Base-by-base conservation (phyloP, 2,888 invertebrate species). In the Acrobeloides nanus region DNA sequence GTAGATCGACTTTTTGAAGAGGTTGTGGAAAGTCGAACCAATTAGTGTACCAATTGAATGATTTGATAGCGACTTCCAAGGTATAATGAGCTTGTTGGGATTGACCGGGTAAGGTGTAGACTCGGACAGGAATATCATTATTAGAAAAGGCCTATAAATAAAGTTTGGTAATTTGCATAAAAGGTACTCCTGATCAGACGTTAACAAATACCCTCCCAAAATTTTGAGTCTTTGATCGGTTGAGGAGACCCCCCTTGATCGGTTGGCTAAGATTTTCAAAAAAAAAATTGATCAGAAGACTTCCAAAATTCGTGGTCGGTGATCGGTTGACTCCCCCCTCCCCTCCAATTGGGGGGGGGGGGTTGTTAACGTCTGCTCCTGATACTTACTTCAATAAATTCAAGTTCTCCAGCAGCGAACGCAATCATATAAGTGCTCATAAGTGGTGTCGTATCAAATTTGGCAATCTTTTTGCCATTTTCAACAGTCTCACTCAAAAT, bases 391-490 rank as follows among this genome's bases (percentile, higher is more conserved):
- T 93, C 89, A 1, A 93, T 84, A 76, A 83, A 88, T 74, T 93
- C 92, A 75, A 87, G 90, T 76, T 93, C 89, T 24, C 93, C 93
- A 3, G 95, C 85, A 5, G 89, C 87, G 37, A 87, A 84, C 0
- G 92, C 92, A 45, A 93, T 84, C 55, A 95, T 80, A 74, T 95
- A 95, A 0, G 92, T 90, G 7, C 89, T 88, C 90, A 93, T 93
- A 53, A 87, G 78, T 1, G 92, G 92, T 12, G 77, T 78, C 4
- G 57, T 29, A 48, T 75, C 74, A 6, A 49, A 59, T 12, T 68
- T 32, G 21, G 85, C 77, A 24, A 81, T 76, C 44, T 79, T 57
- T 12, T 77, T 78, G 5, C 55, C 29, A 48, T 75, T 74, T 6
- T 48, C 59, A 10, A 68, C 29, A 6, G 37, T 38, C 24, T n/a